Base-by-base conservation (phyloP, 2,797 vertebrate species). In the Lagodon rhomboides region DNA sequence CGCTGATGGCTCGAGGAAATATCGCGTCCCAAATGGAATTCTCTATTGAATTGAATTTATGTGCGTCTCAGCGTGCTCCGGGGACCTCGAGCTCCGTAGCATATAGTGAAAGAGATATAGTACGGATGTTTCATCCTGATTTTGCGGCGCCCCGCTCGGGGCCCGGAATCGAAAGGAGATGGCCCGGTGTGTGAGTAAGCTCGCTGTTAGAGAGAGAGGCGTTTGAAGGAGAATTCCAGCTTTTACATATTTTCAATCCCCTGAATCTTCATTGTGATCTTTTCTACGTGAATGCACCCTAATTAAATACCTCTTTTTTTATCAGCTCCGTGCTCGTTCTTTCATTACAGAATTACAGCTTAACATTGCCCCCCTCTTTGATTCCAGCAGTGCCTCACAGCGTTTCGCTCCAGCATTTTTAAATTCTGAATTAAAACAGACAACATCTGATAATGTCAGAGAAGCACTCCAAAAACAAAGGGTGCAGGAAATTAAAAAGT, bases 21-120 rank as follows among this genome's bases (percentile, higher is more conserved):
- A 80, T 90, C 86, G 87, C 63, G 75, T 88, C 83, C 77, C 76
- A 81, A 88, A 90, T 88, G 80, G 68, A 89, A 90, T 85, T 86
- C 80, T 85, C 79, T 79, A 44, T 75, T 82, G 80, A 92, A 90
- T 90, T 86, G 30, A 83, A 80, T 86, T 87, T 79, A 67, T 62
- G 77, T 83, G 75, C 75, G 74, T 79, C 76, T 78, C 70, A 18
- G 76, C 0, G 12, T 30, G 69, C 88, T 88, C 80, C 66, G 49
- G 83, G 87, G 85, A 89, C 79, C 54, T 43, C 53, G n/a, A 44
- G 65, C 80, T 82, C 84, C 79, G 80, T 70, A 65, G 76, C 67
- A 43, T 83, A 72, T 50, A 80, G 54, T 62, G 66, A 81, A 87
- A 77, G 62, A 82, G 55, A 80, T 81, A 77, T 49, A 53, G 50